phyloP scores from a whole-genome alignment of 2,888 invertebrate species.

The Frankliniella fusca region DNA sequence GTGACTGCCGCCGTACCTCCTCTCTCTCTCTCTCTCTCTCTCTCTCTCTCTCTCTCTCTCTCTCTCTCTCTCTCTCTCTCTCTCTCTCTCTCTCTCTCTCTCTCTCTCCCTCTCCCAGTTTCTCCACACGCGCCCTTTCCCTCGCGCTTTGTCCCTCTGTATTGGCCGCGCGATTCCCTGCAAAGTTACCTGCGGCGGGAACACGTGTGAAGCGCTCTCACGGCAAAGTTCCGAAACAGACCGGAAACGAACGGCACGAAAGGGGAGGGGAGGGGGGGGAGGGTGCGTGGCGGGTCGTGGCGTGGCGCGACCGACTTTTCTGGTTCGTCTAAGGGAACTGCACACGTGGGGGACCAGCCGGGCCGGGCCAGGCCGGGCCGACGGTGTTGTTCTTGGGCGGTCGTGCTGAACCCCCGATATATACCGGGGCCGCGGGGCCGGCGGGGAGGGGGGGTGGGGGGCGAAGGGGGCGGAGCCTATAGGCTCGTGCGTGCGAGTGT shows the following conservation, averaged over 20 bases:
- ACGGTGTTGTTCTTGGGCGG: too few species aligned
- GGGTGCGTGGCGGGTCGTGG: not conserved
- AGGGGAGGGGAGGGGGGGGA: not conserved
- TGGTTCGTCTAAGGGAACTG: not conserved
- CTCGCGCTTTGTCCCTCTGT: not conserved
- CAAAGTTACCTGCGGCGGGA: not conserved
- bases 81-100: not conserved
- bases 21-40: not conserved
- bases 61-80: not conserved
- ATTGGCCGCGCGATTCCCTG: not conserved
- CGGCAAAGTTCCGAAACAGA: constrained; percentile 5
- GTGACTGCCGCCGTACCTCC: not conserved
- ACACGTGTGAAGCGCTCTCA: constrained; percentile 13
- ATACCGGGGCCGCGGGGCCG: too few species aligned
- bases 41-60: not conserved
- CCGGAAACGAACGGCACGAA: not conserved
- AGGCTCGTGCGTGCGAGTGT: too few species aligned
- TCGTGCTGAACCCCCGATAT: too few species aligned
- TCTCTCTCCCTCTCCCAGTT: not conserved
- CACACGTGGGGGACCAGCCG: too few species aligned
- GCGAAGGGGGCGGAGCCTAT: too few species aligned
- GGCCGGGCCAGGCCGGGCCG: too few species aligned
- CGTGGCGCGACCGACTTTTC: not conserved
- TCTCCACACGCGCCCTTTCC: not conserved
- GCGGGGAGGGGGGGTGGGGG: too few species aligned